A percentile compares a stretch with the other conserved stretches of the same genome.
These are phyloP conservation scores for Austrolebias charrua DNA, from an alignment of 2,797 vertebrate species.

Conservation along the genomic window DNA sequence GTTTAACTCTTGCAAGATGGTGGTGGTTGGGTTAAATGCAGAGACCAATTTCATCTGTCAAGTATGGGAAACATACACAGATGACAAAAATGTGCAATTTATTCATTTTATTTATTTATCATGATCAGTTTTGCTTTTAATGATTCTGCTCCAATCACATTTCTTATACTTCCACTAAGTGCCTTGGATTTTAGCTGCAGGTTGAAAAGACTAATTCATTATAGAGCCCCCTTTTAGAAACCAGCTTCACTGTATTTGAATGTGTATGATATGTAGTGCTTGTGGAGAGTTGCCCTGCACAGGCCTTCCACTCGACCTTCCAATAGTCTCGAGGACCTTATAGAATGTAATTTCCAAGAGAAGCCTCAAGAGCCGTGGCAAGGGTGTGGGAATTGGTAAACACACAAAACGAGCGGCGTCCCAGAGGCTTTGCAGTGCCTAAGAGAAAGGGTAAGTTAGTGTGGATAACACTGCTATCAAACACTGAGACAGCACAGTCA, in stretches of 20 bases:
- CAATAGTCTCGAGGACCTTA: constrained; percentile 55
- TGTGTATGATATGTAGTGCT: neutral
- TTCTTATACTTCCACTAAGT: neutral
- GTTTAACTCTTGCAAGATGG: neutral
- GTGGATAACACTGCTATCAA: constrained; percentile 68
- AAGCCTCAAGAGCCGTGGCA: constrained; percentile 47
- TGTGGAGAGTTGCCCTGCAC: constrained; percentile 41
- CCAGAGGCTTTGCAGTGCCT: constrained; percentile 55
- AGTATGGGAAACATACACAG: no score
- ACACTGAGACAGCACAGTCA: constrained; percentile 54
- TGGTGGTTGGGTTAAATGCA: no score
- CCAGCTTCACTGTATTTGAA: neutral
- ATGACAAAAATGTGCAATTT: no score
- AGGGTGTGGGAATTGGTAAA: constrained; percentile 69
- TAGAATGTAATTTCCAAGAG: constrained; percentile 68
- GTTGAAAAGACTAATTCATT: neutral
- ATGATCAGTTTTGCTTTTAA: neutral
- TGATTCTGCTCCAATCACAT: neutral
- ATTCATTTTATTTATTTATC: no score
- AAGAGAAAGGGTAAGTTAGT: constrained; percentile 71
- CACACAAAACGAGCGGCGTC: constrained; percentile 58
- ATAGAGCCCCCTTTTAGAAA: neutral
- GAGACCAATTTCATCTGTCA: no score
- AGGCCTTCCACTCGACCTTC: constrained; percentile 35
- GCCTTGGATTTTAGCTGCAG: neutral